Percentiles rank a stretch among this genome's conserved stretches.
phyloP scores from a whole-genome alignment of 2,888 invertebrate species.

The Odiellus spinosus region DNA sequence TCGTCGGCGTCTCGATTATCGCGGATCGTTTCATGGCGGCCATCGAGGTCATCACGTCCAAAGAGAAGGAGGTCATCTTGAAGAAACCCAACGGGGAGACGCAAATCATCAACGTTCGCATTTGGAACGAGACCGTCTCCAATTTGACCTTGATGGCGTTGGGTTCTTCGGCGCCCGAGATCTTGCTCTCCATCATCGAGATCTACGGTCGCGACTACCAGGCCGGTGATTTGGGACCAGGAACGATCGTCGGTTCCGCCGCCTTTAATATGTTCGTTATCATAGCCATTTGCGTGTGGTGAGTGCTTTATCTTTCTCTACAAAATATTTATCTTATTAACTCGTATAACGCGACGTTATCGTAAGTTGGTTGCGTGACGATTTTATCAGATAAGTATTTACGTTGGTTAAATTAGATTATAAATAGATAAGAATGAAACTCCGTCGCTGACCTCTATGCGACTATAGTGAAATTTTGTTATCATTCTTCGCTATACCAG shows the following conservation, averaged over 20 bases:
- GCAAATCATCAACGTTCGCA: slow-evolving; percentile 75
- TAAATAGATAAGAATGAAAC: no score
- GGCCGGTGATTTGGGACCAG: slow-evolving; percentile 92
- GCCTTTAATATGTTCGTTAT: slow-evolving; percentile 98
- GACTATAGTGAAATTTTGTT: no score
- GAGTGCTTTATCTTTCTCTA: slow-evolving; percentile 57
- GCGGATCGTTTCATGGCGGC: slow-evolving; percentile 99
- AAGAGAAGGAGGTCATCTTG: slow-evolving; percentile 81
- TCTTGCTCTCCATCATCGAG: slow-evolving; percentile 91
- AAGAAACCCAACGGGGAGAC: slow-evolving; percentile 72
- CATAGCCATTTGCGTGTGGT: slow-evolving; percentile 72
- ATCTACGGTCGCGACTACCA: slow-evolving; percentile 87
- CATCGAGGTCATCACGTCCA: slow-evolving; percentile 96
- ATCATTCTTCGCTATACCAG: no score
- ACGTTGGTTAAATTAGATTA: no score
- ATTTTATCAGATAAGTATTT: no score
- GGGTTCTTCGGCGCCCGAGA: slow-evolving; percentile 96
- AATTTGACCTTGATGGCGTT: slow-evolving; percentile 97
- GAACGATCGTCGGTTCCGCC: slow-evolving; percentile 96
- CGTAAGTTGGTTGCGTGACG: no score
- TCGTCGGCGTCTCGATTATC: slow-evolving; percentile 96
- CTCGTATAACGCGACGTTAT: no score
- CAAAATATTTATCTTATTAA: slow-evolving; percentile 51
- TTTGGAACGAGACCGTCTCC: slow-evolving; percentile 99
- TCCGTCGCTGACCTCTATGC: no score